Evolutionary conservation across 2,888 invertebrate genomes (phyloP), one percentile per base, ranked within the genome.

Genomic region (Mythimna impura): DNA sequence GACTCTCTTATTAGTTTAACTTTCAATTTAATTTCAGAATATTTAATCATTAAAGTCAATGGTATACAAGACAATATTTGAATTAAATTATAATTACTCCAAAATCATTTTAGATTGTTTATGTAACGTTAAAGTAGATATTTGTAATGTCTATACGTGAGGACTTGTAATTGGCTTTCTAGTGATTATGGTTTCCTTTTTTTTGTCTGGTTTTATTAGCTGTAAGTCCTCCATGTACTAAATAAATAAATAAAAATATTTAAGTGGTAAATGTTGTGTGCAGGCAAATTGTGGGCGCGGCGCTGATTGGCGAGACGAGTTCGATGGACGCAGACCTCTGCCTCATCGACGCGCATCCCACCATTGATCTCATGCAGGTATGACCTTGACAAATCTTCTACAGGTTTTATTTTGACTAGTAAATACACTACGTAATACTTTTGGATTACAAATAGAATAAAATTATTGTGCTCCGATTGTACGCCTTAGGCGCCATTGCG

Each of bases 331-430:
- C 89, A 3, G 93, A 91, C 34, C 82, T 92, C 43, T 90, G 91
- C 40, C 90, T 95, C 73, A 91, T 94, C 73, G 93, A 94, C 83
- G 89, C 93, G 52, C 94, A 95, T 71, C 94, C 95, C 71, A 94
- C 94, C 34, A 93, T 94, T 69, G 95, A 95, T 87, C 93, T 96
- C 80, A 94, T 95, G 92, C 96, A 95, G 95, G 96, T 96, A 86
- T 58, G 61, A 22, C 43, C 9, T 17, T 47, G 20, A 52, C n/a
- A n/a, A 20, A 8, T n/a, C 7, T 20, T 36, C 14, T 22, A 50
- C 36, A 64, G 47, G 22, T n/a, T 43, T 62, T 62, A 40, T 17
- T 40, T 17, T 40, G 17, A 22, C 36, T 36, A 36, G 30, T 61
- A 43, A 17, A 22, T 6, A 40, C n/a, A 60, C 22, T 7, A n/a